Base-by-base conservation (phyloP, 1,140 invertebrate species). In the Caenorhabditis tropicalis region DNA sequence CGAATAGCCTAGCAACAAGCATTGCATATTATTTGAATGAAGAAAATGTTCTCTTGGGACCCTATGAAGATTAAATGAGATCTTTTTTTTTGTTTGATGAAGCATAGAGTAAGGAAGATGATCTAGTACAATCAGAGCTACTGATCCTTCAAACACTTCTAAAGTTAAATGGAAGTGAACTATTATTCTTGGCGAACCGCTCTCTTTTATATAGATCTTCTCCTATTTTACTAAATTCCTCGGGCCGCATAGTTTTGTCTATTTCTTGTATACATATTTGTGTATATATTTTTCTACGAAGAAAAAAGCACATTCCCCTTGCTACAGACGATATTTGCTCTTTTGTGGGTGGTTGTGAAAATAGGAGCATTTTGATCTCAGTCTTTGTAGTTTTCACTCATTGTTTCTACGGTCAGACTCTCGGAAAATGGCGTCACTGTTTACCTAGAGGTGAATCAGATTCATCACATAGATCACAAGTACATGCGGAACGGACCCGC, bases 241-340 rank as follows among this genome's bases (percentile, higher is more conserved):
- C 12, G 1, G 21, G 27, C n/a, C 53, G 7, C 24, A 56, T 27
- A 56, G 0, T 27, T 24, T 65, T 36, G 29, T 65, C 29, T 65
- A n/a, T 65, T 65, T 56, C 53, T 33, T 74, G 65, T 74, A 39
- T 43, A 74, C 65, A 46, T 74, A 74, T 74, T 74, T 74, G 65
- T 74, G n/a, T 56, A 9, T 74, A 46, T 74, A 46, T 43, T 74
- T 74, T 74, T 43, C 31, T n/a, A n/a, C 53, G 0, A 0, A 9
- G 6, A 27, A 58, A 6, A 43, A n/a, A 16, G 21, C n/a, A 21
- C 53, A 27, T 27, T 27, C 53, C 53, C 21, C n/a, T n/a, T n/a
- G n/a, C n/a, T 21, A 24, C 10, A 56, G 10, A 5, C 21, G 4
- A 21, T 74, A 43, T 74, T 74, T 74, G n/a, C 36, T 46, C 65